Base-by-base conservation (phyloP, 2,888 invertebrate species). In the Spatulosminthurus flaviceps region DNA sequence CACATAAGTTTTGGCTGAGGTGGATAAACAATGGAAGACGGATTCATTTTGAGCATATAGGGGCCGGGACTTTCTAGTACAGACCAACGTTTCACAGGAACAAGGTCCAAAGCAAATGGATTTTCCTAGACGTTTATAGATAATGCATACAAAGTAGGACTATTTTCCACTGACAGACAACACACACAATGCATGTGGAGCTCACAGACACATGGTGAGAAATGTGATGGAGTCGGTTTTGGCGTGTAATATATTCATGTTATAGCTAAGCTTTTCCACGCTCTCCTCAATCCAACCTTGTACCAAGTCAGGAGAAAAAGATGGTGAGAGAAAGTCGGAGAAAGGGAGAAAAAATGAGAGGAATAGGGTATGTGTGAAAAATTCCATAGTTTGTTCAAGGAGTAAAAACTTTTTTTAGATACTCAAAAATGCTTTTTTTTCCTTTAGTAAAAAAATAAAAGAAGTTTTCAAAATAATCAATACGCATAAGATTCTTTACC, bases 111-210 rank as follows among this genome's bases (percentile, higher is more conserved):
- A 51, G 51, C 51, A 51, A 51, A 51, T 51, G 51, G 51, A 51
- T 51, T 51, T 51, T 51, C 9, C 9, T n/a, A 11, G 51, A 51
- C 51, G 51, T 51, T 51, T 51, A 51, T 51, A 51, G 51, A 51
- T 51, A 51, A 51, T 51, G 51, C 51, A 51, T 51, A 51, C 51
- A 51, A 51, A 51, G 51, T 19, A 51, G 51, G 51, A n/a, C 51
- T 51, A 51, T 51, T 51, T 51, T 13, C n/a, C 16, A 11, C 51
- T 34, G 51, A 51, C 51, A 51, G 51, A n/a, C 51, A 51, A 51
- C 51, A 51, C 51, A 9, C 2, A 5, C 9, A 9, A 34, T 2
- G 51, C 51, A 4, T 51, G 51, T 19, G n/a, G n/a, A 2, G 9
- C 51, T 51, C 19, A 51, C 51, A 51, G 19, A 51, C 16, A 51